A percentile compares a stretch with the other conserved stretches of the same genome.
Conservation (phyloP, 2,797 vertebrate genomes). For the Erpetoichthys calabaricus region DNA sequence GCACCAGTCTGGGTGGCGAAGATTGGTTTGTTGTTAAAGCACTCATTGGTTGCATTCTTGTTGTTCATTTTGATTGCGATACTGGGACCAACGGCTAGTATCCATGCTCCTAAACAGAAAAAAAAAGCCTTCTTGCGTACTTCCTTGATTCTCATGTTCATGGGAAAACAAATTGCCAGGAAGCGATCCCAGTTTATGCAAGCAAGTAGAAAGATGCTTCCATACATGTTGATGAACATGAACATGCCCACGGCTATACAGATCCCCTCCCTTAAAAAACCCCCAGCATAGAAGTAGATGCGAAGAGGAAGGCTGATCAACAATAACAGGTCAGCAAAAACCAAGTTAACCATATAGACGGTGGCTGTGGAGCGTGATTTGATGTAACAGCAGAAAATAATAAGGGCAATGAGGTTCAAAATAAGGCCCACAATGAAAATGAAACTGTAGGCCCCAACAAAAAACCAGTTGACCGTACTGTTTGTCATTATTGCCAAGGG, state of each 20-base stretch:
- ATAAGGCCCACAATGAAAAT: slow-evolving; percentile 28
- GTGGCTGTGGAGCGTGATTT: slow-evolving; percentile 37
- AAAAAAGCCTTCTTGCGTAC: slow-evolving; percentile 33
- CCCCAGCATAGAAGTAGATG: slow-evolving; percentile 29
- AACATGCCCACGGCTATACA: slow-evolving; percentile 33
- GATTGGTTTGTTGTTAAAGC: slow-evolving; percentile 29
- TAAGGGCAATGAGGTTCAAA: slow-evolving; percentile 38
- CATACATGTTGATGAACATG: slow-evolving; percentile 55
- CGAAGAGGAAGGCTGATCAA: slow-evolving; percentile 40
- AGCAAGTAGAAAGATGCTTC: slow-evolving; percentile 50
- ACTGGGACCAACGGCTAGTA: slow-evolving; percentile 33
- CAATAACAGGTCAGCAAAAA: slow-evolving; percentile 40
- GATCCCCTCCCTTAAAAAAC: fast-evolving
- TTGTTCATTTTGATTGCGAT: slow-evolving; percentile 25
- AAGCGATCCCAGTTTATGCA: slow-evolving; percentile 50
- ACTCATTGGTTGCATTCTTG: neutral
- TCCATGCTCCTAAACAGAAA: slow-evolving; percentile 45
- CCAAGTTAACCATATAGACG: slow-evolving; percentile 54
- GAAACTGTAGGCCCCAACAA: slow-evolving; percentile 26
- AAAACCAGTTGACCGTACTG: slow-evolving; percentile 4
- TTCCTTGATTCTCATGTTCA: slow-evolving; percentile 26
- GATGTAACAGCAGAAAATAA: slow-evolving; percentile 29
- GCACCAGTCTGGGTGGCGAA: slow-evolving; percentile 16
- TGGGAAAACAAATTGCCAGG: slow-evolving; percentile 43
- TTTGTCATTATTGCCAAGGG: neutral